phyloP scores from a whole-genome alignment of 53 echinoderm and acorn worm species.

The Arbacia lixula region DNA sequence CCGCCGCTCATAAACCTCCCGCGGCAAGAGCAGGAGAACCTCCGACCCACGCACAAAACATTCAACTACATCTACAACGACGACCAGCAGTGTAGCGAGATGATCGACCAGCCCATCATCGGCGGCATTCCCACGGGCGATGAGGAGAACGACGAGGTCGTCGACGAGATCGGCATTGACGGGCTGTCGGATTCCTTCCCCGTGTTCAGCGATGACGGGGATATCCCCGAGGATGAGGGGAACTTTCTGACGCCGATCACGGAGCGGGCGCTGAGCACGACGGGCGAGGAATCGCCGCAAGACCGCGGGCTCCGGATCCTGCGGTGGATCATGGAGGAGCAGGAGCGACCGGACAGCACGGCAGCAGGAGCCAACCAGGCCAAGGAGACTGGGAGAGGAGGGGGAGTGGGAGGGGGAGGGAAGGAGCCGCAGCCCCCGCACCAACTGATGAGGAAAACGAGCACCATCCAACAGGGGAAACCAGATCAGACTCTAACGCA shows the following conservation, averaged over 20 bases:
- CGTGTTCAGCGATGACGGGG: constrained; percentile 45
- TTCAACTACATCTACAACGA: constrained; percentile 69
- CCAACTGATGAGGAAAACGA: too few species aligned
- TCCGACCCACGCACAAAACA: constrained; percentile 62
- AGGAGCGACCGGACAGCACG: constrained; percentile 10
- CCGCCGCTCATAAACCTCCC: constrained; percentile 22
- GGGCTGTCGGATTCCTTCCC: constrained; percentile 46
- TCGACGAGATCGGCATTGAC: constrained; percentile 6
- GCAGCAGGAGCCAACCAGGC: not conserved
- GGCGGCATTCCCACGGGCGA: constrained; percentile 55
- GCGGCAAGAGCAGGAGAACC: constrained; percentile 17
- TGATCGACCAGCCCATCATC: constrained; percentile 56
- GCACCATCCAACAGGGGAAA: too few species aligned
- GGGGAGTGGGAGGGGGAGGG: not conserved
- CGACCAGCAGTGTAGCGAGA: constrained; percentile 53
- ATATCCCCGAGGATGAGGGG: constrained; percentile 11
- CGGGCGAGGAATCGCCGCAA: constrained; percentile 47
- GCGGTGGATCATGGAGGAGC: constrained; percentile 48
- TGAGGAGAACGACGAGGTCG: constrained; percentile 21
- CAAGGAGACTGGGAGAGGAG: not conserved
- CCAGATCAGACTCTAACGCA: too few species aligned
- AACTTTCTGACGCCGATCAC: constrained; percentile 44
- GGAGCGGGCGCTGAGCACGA: constrained; percentile 51
- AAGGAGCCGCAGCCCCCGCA: too few species aligned
- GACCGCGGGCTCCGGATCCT: constrained; percentile 47